Evolutionary conservation across 2,888 invertebrate species (phyloP), one percentile per base, ranked within the genome.

Genomic region (Drosophila seclusa): DNA sequence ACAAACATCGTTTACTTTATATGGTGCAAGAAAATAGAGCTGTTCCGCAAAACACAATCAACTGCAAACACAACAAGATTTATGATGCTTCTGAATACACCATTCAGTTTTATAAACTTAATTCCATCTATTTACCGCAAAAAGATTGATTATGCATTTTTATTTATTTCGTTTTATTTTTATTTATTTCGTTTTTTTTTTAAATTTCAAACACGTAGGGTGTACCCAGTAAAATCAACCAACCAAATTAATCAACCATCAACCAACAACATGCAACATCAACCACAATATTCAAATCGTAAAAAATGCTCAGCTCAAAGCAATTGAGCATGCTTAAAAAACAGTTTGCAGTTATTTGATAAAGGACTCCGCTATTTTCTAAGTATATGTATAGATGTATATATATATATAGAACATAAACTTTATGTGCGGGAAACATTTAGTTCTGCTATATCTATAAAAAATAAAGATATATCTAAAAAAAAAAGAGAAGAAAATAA

Each of bases 1-100:
- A 77, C 68, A 87, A 87, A 84, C 87, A 82, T 75, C 72, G 73
- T 69, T 76, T 66, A 74, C 78, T 84, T 80, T 70, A 63, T 49
- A 36, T 38, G 38, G 16, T n/a, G 59, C 42, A 29, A 8, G 40
- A 27, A 31, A 42, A 50, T 16, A 27, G 18, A 16, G 60, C 11
- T 21, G 40, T 57, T 70, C 71, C 71, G n/a, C 31, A 2, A 42
- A 52, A 40, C 57, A 38, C n/a, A 62, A 34, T 42, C 60, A 55
- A 24, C 32, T 10, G 40, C 5, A 34, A 34, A 48, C 48, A 2
- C 40, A 48, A 32, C 24, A 21, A 24, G 42, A 32, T 32, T 53
- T 58, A 55, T 36, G 5, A 27, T 16, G 24, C 32, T 24, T 24
- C 24, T 16, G 24, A 45, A 45, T 24, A 4, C 16, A 16, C 24